Conservation (phyloP, 1,140 invertebrate genomes). For the Drosophila trapezifrons region DNA sequence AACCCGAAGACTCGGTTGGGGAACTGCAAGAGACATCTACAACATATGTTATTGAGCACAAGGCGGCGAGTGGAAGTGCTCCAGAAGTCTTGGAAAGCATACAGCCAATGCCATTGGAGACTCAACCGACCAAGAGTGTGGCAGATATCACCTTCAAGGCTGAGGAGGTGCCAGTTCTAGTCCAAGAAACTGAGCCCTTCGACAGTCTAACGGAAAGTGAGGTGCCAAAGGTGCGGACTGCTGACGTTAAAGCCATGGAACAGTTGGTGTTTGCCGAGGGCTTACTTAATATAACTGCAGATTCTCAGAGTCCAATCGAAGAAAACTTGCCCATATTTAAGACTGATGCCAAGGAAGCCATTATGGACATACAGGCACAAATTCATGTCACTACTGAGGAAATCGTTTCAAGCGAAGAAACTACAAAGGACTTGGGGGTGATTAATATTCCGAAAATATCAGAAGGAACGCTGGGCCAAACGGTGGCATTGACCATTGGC, state of each 20-base stretch:
- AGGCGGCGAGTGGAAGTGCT: slow-evolving; percentile 29
- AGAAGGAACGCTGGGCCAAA: slow-evolving; percentile 32
- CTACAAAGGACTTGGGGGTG: slow-evolving; percentile 2
- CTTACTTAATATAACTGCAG: slow-evolving; percentile 47
- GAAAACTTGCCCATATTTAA: slow-evolving; percentile 47
- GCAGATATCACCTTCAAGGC: slow-evolving; percentile 49
- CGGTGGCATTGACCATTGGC: slow-evolving; percentile 42
- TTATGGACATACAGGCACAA: slow-evolving; percentile 34
- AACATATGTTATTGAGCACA: slow-evolving; percentile 33
- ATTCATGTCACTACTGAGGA: slow-evolving; percentile 46
- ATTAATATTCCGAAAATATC: slow-evolving; percentile 18
- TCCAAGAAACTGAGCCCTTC: slow-evolving; percentile 86
- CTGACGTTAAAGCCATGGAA: slow-evolving; percentile 28
- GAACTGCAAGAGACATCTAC: slow-evolving; percentile 34
- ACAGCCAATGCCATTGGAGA: slow-evolving; percentile 12
- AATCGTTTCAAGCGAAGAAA: slow-evolving; percentile 38
- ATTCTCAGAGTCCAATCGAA: slow-evolving; percentile 65
- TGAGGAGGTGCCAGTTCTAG: slow-evolving; percentile 84
- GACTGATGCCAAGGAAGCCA: slow-evolving; percentile 36
- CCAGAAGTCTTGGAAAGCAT: slow-evolving; percentile 44
- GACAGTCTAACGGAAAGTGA: slow-evolving; percentile 28
- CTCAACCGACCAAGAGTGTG: slow-evolving; percentile 16
- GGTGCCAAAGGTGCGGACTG: background rate
- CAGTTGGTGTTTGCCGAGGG: slow-evolving; percentile 51
- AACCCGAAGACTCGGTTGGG: slow-evolving; percentile 43